Evolutionary conservation across 2,797 vertebrate genomes (phyloP), one percentile per base, ranked within the genome.

Genomic region (Premnoplex brunnescens): DNA sequence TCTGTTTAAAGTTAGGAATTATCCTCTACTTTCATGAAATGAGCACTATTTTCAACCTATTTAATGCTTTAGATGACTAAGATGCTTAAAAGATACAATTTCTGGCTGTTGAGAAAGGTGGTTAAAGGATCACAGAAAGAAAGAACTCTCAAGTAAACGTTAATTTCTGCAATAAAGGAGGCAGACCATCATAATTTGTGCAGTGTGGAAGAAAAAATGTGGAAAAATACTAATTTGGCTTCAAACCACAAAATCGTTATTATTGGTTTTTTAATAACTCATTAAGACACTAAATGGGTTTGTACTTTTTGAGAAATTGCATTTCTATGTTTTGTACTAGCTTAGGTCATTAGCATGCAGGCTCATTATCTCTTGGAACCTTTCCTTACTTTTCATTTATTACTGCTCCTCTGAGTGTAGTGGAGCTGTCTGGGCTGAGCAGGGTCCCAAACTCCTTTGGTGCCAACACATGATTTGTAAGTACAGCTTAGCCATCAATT

Each of bases 401-500:
- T 95, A 60, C 43, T 82, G 92, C 69, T 96, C 82, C 95, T 95
- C 80, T 74, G 95, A 95, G 95, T 59, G 87, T 80, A 88, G 76
- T 88, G 90, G 76, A 96, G 85, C 94, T 52, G 48, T 67, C 89
- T 84, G 88, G 91, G 68, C 62, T 83, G 79, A 95, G 93, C 85
- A 74, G 85, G 95, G 89, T 77, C 83, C 68, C 86, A 79, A 37
- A 34, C 74, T 91, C 95, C 76, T 91, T 96, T 3, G 43, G 73
- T 62, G 81, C 91, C 41, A 75, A 91, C 82, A 68, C 17, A 10
- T 93, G 94, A 95, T 95, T 96, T 81, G 85, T 91, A 80, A 86
- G 77, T 85, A 79, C 77, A 73, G 52, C 88, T 96, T 71, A 37
- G 21, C 68, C 85, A 94, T 96, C 96, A 93, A 94, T 97, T 96